Evolutionary conservation across 2,113 vertebrate genomes (phyloP).

Genomic region (Rattus rattus): DNA sequence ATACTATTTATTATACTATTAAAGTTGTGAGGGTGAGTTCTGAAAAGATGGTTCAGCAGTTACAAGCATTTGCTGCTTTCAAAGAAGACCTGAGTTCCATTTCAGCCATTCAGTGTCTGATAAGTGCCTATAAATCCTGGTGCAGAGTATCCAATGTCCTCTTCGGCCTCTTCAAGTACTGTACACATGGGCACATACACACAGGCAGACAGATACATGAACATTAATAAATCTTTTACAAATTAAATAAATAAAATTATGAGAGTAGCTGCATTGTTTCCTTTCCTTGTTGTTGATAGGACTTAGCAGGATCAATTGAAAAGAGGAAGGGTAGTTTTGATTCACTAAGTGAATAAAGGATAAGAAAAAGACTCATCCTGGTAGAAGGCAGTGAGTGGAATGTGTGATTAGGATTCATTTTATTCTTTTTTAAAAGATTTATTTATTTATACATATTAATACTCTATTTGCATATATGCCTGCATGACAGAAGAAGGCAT

Average conservation of each 20-base stretch:
- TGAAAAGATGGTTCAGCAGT: neutral
- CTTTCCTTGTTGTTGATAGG: neutral
- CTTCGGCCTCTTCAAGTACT: neutral
- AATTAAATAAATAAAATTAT: neutral
- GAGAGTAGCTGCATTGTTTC: neutral
- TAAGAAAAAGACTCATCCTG: neutral
- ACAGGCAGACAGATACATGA: neutral
- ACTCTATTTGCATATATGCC: neutral
- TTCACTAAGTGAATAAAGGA: neutral
- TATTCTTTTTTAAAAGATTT: neutral
- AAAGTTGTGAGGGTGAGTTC: neutral
- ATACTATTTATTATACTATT: neutral
- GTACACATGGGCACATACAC: too few relatives aligned
- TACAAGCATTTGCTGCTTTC: neutral
- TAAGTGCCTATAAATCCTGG: neutral
- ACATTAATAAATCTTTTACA: neutral
- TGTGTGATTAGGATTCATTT: neutral
- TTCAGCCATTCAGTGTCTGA: too few relatives aligned
- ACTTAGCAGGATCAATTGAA: neutral
- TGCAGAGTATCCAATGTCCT: too few relatives aligned
- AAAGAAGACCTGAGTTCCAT: neutral
- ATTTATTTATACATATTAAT: neutral
- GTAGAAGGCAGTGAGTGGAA: neutral
- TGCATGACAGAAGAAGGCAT: neutral
- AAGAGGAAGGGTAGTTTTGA: neutral